Evolutionary conservation across 2,797 vertebrate species (phyloP).

Genomic region (Darevskia nairensis): DNA sequence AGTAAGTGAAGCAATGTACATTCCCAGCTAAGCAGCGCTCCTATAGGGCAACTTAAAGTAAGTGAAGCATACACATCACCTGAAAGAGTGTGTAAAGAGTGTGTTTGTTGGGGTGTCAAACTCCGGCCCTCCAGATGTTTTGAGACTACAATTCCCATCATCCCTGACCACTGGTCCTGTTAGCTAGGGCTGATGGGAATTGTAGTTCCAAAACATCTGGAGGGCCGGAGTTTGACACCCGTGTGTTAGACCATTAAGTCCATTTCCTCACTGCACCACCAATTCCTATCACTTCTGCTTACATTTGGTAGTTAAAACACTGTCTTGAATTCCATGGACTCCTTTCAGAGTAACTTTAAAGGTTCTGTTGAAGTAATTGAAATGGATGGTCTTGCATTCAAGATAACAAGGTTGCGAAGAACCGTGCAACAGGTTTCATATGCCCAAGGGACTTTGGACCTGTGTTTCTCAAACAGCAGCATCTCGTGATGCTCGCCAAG

Average conservation of each 20-base stretch:
- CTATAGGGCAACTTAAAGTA: not conserved
- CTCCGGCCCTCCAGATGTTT: no score
- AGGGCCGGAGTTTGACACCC: no score
- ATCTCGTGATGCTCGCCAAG: no score
- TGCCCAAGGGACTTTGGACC: not conserved
- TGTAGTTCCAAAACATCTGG: no score
- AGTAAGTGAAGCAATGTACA: not conserved
- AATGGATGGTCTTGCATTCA: conserved; percentile 22
- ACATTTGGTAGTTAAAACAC: not conserved
- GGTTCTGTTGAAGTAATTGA: conserved; percentile 37
- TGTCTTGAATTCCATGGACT: conserved; percentile 39
- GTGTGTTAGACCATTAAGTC: not conserved
- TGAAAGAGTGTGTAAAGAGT: no score
- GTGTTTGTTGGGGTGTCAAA: no score
- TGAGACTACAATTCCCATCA: no score
- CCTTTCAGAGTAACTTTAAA: conserved; percentile 46
- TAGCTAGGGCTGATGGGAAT: no score
- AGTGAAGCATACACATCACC: not conserved
- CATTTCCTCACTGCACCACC: not conserved
- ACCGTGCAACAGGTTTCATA: not conserved
- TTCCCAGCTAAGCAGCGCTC: not conserved
- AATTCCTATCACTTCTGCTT: not conserved
- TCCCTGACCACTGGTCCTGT: no score
- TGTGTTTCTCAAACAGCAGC: not conserved
- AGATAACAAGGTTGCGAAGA: not conserved